Conservation (phyloP, 2,888 invertebrate genomes). For the Noctua comes region DNA sequence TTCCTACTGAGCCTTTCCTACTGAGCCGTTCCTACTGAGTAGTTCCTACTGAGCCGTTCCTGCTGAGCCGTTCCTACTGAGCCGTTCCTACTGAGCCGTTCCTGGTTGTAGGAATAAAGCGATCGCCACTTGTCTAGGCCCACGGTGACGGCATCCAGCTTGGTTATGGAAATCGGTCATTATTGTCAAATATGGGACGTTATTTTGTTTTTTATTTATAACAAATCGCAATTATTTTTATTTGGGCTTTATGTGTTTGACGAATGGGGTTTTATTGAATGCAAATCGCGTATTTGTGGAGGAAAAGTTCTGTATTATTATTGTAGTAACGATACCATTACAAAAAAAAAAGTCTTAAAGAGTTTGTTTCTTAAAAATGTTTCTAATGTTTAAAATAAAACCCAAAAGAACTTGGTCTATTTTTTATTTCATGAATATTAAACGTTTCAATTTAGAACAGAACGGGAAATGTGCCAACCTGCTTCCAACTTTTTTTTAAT, state of each 20-base stretch:
- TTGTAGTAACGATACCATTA: not conserved
- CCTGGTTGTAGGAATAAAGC: not conserved
- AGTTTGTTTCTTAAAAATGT: not conserved
- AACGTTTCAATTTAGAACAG: constrained; percentile 54
- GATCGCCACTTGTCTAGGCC: not conserved
- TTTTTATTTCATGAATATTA: constrained; percentile 34
- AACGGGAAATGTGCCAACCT: not conserved
- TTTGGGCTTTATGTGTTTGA: not conserved
- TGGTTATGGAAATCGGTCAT: not conserved
- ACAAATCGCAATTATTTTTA: not conserved
- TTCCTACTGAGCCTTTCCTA: not conserved
- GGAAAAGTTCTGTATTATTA: not conserved
- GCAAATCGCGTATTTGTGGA: not conserved
- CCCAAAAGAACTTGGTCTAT: not conserved
- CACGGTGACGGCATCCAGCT: not conserved
- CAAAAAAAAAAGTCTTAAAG: not conserved
- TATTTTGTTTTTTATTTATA: not conserved
- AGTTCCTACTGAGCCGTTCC: not conserved
- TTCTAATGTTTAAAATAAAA: constrained; percentile 21
- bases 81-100: not conserved
- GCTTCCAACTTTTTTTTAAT: no score
- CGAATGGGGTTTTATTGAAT: not conserved
- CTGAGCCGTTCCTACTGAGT: not conserved
- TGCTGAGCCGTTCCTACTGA: not conserved
- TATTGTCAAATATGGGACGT: not conserved